phyloP scores from a whole-genome alignment of 53 echinoderm and acorn worm species.

The Antedon mediterranea region DNA sequence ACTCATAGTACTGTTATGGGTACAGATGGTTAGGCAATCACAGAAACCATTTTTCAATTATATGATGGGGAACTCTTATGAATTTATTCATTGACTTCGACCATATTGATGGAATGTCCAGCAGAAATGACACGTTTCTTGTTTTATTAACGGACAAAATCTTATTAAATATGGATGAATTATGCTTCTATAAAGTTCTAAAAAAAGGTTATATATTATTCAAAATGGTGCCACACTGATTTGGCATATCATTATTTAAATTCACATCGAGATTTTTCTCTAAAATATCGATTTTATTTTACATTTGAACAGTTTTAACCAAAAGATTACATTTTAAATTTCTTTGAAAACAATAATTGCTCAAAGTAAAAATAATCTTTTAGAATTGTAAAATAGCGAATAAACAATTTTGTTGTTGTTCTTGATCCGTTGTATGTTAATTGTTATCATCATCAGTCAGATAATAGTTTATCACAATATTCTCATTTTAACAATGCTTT shows the following conservation, averaged over 20 bases:
- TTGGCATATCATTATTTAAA: no score
- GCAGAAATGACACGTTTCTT: background rate
- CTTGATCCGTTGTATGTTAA: background rate
- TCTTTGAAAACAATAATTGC: no score
- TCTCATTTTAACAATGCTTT: background rate
- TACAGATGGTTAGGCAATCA: background rate
- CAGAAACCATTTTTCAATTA: background rate
- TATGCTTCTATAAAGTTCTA: no score
- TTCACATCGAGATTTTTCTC: no score
- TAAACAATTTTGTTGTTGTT: background rate
- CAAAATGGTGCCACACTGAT: no score
- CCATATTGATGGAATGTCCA: background rate
- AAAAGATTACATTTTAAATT: no score
- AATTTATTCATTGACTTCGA: background rate
- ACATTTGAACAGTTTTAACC: no score
- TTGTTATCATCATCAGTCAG: background rate
- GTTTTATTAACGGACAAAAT: background rate
- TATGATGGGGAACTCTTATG: background rate
- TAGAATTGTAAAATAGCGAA: no score
- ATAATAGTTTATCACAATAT: background rate
- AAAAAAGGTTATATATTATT: no score
- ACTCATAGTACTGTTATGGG: background rate
- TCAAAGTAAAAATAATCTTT: no score
- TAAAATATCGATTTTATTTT: no score
- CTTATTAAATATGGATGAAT: background rate